These are phyloP conservation scores for Vannuccia rotundouncinata DNA, from an alignment of 2,888 invertebrate species.

Conservation along the genomic window DNA sequence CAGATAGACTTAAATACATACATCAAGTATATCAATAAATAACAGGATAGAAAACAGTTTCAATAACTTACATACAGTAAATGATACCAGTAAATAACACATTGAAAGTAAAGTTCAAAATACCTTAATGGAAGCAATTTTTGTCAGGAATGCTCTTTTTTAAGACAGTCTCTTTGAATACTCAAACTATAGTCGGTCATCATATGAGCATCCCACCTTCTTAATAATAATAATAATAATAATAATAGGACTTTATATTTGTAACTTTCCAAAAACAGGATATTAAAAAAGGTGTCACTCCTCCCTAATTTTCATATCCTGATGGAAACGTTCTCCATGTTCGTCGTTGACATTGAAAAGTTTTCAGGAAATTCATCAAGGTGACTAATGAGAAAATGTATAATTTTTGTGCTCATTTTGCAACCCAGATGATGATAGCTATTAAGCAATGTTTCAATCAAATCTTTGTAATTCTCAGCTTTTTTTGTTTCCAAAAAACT, in stretches of 20 bases:
- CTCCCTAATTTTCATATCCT: constrained; percentile 49
- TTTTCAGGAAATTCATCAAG: constrained; percentile 52
- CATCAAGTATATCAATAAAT: no score
- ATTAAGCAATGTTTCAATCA: constrained; percentile 40
- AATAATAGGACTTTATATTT: no score
- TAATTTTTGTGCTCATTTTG: constrained; percentile 50
- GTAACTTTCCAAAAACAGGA: no score
- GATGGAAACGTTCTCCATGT: constrained; percentile 53
- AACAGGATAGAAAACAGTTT: no score
- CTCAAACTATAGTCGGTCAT: constrained; percentile 49
- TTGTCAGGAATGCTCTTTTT: constrained; percentile 35
- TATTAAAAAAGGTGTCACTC: constrained; percentile 47
- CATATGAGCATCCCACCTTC: constrained; percentile 46
- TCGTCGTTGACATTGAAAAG: constrained; percentile 49
- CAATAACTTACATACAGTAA: not conserved
- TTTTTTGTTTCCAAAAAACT: constrained; percentile 41
- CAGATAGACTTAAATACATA: no score
- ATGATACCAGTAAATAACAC: constrained; percentile 25
- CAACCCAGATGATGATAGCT: constrained; percentile 44
- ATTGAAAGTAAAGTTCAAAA: not conserved
- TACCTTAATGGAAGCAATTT: not conserved
- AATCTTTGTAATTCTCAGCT: constrained; percentile 36
- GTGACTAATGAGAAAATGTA: constrained; percentile 42
- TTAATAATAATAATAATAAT: no score
- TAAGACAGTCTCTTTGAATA: constrained; percentile 32